A percentile compares a stretch with the other conserved stretches of the same genome.
phyloP scores from a whole-genome alignment of 64 coral and sea anemone genomes.

The Stichodactyla mertensii region DNA sequence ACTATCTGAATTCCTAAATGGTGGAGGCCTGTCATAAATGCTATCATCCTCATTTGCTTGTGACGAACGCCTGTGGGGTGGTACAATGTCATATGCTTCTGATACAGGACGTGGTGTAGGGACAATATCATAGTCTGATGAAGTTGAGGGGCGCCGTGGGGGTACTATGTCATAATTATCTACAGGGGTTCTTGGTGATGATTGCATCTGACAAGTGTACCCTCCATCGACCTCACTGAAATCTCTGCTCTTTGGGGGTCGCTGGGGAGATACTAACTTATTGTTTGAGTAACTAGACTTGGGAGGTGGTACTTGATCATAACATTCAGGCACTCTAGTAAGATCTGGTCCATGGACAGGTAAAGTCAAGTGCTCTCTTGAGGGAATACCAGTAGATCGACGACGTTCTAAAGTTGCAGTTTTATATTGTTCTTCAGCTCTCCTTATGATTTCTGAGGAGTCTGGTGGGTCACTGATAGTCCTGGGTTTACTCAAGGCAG shows the following conservation, averaged over 20 bases:
- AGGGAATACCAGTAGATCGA: conserved; percentile 1
- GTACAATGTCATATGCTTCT: conserved; percentile 24
- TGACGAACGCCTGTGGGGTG: not conserved
- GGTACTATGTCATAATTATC: conserved; percentile 30
- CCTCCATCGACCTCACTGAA: conserved; percentile 17
- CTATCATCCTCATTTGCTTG: not conserved
- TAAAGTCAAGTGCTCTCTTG: not conserved
- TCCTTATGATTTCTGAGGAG: conserved; percentile 13
- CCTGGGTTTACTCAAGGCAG: not conserved
- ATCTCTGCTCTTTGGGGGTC: conserved; percentile 17
- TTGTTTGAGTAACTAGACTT: conserved; percentile 26
- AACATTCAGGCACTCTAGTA: not conserved
- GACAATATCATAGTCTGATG: conserved; percentile 49
- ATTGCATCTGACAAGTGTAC: conserved; percentile 2
- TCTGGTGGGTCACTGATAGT: conserved; percentile 10
- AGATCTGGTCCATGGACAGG: conserved; percentile 5
- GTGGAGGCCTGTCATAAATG: conserved; percentile 32
- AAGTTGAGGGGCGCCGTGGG: not conserved
- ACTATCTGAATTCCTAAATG: not conserved
- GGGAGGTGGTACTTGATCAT: conserved; percentile 33
- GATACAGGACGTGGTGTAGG: conserved; percentile 10
- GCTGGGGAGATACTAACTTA: conserved; percentile 34
- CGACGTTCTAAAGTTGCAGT: conserved; percentile 12
- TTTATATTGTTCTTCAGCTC: conserved; percentile 15
- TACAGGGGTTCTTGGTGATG: not conserved